phyloP scores from a whole-genome alignment of 2,797 vertebrate species.

The Percopsis omiscomaycus region DNA sequence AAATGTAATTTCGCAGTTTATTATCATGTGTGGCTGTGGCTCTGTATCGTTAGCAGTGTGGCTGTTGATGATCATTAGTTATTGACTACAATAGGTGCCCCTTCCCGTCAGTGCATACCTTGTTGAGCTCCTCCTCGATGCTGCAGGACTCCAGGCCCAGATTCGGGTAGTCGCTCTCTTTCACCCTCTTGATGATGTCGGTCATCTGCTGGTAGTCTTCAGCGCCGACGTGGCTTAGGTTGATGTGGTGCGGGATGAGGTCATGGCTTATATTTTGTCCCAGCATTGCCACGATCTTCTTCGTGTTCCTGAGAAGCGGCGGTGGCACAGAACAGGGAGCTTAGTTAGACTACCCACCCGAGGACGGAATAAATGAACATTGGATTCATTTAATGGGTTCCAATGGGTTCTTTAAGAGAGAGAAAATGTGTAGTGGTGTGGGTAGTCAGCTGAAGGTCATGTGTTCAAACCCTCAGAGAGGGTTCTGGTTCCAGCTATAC shows the following conservation, averaged over 20 bases:
- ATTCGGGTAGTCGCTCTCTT: constrained; percentile 77
- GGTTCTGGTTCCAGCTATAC: too few species aligned
- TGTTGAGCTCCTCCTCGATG: constrained; percentile 90
- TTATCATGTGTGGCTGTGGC: too few species aligned
- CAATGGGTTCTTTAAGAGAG: too few species aligned
- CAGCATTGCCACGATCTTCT: constrained; percentile 81
- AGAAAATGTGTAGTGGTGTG: too few species aligned
- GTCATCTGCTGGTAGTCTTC: constrained; percentile 89
- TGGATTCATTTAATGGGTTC: not conserved
- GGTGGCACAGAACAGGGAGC: constrained; percentile 14
- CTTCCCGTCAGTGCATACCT: constrained; percentile 74
- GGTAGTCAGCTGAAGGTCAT: too few species aligned
- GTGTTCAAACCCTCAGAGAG: too few species aligned
- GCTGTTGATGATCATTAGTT: not conserved
- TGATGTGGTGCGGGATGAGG: constrained; percentile 88
- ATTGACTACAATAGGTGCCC: not conserved
- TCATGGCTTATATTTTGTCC: constrained; percentile 77
- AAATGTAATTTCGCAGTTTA: too few species aligned
- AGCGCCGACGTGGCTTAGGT: constrained; percentile 82
- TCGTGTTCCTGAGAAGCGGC: constrained; percentile 79
- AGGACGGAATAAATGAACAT: not conserved
- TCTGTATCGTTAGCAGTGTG: not conserved
- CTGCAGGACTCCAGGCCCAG: constrained; percentile 86
- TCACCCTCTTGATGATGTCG: constrained; percentile 78
- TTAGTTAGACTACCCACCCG: not conserved